Evolutionary conservation across 2,113 vertebrate species (phyloP), one percentile per base, ranked within the genome.

Genomic region (Hippocampus zosterae): DNA sequence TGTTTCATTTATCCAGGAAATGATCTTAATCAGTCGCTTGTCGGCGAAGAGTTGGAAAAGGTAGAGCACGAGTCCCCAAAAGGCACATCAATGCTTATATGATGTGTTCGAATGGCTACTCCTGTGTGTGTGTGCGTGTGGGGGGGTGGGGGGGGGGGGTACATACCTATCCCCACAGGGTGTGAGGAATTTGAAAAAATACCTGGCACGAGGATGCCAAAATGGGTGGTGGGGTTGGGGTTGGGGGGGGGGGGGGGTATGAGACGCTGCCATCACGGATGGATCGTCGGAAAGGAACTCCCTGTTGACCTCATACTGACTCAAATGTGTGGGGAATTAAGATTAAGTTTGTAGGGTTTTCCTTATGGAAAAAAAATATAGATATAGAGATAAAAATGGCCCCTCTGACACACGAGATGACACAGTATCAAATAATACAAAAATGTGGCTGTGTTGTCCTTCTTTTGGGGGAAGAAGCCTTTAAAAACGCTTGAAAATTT

Each of bases 111-210:
- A 33, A 60, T 8, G 57, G 6, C 27, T 15, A n/a, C 57, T 33
- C 57, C 7, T 33, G 29, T 33, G 29, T 33, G 29, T 4, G 29
- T 33, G 79, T 61, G 19, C 70, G 79, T 29, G 73, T 80, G 80
- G 64, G 71, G n/a, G n/a, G n/a, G 80, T 77, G 59, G 78, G 72
- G 70, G 18, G 65, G 16, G 71, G 84, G 82, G 75, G 81, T 78
- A 76, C 92, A 93, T 94, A 91, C 88, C 92, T 90, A 88, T 91
- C 92, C 87, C 92, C 79, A 88, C 85, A 84, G 93, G 93, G 93
- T 90, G 92, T 91, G 91, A 92, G 92, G 93, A 94, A 94, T 94
- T 92, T 90, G 85, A 89, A 92, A 91, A 93, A 93, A 92, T 93
- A 93, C 92, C 91, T 92, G 91, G 87, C 92, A 92, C 87, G 76